phyloP scores from a whole-genome alignment of 2,113 vertebrate genomes.

The Gymnogyps californianus region DNA sequence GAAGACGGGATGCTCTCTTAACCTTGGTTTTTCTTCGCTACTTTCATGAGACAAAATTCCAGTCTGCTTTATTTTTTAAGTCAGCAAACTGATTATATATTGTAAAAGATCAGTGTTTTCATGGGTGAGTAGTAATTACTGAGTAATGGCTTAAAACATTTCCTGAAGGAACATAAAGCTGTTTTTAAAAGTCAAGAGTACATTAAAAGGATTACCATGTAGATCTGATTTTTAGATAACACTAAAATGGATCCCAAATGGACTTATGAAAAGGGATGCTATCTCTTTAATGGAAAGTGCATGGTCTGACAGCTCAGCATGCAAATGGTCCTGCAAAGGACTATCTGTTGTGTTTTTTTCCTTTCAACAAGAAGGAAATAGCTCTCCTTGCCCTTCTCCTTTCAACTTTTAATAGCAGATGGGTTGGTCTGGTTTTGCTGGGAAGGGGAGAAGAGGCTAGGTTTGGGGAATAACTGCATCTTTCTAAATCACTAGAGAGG shows the following conservation, averaged over 20 bases:
- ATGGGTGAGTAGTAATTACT: constrained; percentile 80
- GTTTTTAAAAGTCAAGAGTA: constrained; percentile 83
- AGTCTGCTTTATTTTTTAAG: constrained; percentile 62
- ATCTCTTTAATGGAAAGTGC: constrained; percentile 94
- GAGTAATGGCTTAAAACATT: constrained; percentile 84
- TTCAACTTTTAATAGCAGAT: constrained; percentile 78
- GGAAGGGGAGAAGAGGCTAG: constrained; percentile 64
- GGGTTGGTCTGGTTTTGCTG: constrained; percentile 71
- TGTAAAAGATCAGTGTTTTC: constrained; percentile 78
- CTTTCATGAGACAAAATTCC: constrained; percentile 42
- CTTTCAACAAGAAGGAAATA: constrained; percentile 60
- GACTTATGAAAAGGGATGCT: constrained; percentile 89
- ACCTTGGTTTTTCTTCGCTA: constrained; percentile 16
- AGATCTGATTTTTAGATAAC: constrained; percentile 93
- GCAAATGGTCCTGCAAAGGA: constrained; percentile 81
- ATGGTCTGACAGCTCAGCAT: constrained; percentile 87
- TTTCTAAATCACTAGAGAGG: constrained; percentile 69
- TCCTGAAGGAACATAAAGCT: constrained; percentile 81
- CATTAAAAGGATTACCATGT: constrained; percentile 89
- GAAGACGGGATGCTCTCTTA: not conserved
- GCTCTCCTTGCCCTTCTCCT: constrained; percentile 61
- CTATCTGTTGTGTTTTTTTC: constrained; percentile 63
- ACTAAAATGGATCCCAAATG: constrained; percentile 93
- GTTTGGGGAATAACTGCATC: constrained; percentile 65
- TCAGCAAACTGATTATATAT: constrained; percentile 63